Evolutionary conservation across 2,113 vertebrate genomes (phyloP).

Genomic region (Azemiops feae): DNA sequence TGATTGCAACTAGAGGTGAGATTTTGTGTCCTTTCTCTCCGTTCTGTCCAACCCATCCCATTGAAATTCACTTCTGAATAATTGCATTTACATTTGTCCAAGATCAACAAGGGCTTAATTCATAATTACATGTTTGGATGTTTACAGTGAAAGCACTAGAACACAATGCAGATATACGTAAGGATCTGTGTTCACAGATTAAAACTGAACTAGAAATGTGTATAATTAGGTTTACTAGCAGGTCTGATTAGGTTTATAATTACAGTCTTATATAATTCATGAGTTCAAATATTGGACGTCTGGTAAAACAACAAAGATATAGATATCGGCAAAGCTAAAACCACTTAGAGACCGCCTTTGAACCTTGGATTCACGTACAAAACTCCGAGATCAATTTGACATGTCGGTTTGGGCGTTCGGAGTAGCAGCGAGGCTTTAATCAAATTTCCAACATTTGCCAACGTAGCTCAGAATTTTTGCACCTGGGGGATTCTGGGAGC

Average conservation of each 20-base stretch:
- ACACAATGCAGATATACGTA: background rate
- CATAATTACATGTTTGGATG: background rate
- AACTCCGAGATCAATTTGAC: background rate
- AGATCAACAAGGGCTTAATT: background rate
- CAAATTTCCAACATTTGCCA: background rate
- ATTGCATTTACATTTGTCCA: background rate
- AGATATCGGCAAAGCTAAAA: background rate
- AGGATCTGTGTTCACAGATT: background rate
- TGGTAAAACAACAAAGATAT: background rate
- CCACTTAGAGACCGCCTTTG: background rate
- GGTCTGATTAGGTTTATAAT: background rate
- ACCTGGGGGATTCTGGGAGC: background rate
- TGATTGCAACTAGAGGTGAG: background rate
- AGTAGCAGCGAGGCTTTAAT: background rate
- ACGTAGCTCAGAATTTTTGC: background rate
- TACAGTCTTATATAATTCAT: background rate
- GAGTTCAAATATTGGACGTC: background rate
- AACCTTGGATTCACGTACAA: background rate
- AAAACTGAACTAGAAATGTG: background rate
- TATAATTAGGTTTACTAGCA: background rate
- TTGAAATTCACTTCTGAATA: background rate
- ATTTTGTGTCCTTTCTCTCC: background rate
- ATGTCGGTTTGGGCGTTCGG: background rate
- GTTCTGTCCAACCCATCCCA: background rate
- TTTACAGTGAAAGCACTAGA: background rate